phyloP scores from a whole-genome alignment of 2,888 invertebrate species.

The Xanthorhoe spadicearia region DNA sequence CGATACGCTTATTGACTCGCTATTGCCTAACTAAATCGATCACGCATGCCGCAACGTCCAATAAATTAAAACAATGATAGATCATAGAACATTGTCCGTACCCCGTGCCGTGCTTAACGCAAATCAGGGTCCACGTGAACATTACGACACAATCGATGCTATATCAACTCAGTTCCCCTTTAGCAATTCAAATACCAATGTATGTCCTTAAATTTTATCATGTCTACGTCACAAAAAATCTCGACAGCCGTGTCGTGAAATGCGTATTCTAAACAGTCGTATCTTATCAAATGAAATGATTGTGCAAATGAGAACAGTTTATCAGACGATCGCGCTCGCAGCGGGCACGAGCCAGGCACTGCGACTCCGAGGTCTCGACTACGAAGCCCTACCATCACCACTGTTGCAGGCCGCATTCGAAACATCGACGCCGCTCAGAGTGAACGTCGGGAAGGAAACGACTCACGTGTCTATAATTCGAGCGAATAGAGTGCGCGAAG shows the following conservation, averaged over 20 bases:
- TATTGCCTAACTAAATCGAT: conserved; percentile 41
- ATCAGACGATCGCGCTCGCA: conserved; percentile 58
- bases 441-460: conserved; percentile 77
- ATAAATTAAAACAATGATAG: conserved; percentile 55
- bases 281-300: conserved; percentile 78
- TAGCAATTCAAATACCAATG: conserved; percentile 35
- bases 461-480: conserved; percentile 79
- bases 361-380: conserved; percentile 59
- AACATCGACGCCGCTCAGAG: conserved; percentile 73
- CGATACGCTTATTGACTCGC: conserved; percentile 13
- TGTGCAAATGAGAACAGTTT: conserved; percentile 80
- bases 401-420: conserved; percentile 75
- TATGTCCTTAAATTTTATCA: conserved; percentile 57
- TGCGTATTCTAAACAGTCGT: conserved; percentile 72
- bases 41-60: conserved; percentile 42
- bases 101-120: conserved; percentile 41
- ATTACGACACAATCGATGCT: conserved; percentile 48
- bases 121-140: conserved; percentile 49
- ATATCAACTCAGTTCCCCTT: conserved; percentile 30
- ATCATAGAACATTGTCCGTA: conserved; percentile 41
- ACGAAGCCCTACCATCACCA: conserved; percentile 65
- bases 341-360: conserved; percentile 53
- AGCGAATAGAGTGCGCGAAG: conserved; percentile 81
- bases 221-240: conserved; percentile 75
- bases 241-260: conserved; percentile 69